Evolutionary conservation across 2,797 vertebrate species (phyloP), one percentile per base, ranked within the genome.

Genomic region (Prunella strophiata): DNA sequence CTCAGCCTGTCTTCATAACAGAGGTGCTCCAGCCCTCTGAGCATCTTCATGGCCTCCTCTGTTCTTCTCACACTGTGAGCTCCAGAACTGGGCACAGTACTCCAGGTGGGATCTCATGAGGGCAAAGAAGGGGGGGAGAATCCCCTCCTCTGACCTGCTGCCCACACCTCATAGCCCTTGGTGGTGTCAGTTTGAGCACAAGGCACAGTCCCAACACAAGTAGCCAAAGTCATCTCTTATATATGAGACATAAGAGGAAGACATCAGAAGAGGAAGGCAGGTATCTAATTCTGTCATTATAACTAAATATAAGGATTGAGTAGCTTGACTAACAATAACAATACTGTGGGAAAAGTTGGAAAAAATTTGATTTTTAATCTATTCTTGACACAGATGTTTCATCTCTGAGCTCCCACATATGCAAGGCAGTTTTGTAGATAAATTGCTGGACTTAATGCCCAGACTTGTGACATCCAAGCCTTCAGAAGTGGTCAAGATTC

Each of bases 361-460:
- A 50, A 36, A 67, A 45, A 1, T 38, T 83, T 88, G 6, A n/a
- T 61, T 51, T 75, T 75, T 71, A n/a, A 81, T 96, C 61, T 89
- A 0, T 89, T 74, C 74, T 51, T 89, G 23, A 59, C 32, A 2
- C 72, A 99, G 99, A 91, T 98, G 98, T 85, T 99, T 99, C 91
- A 97, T 98, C 68, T 84, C 98, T 3, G 99, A 99, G 97, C 97
- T 99, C 70, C 98, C 99, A 16, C 98, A 99, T 68, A 98, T 99
- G 87, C 99, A 99, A 96, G 99, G 99, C 92, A 98, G 99, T 90
- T 99, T 99, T 98, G 98, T 99, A 83, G 99, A 99, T 62, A 99
- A 99, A 86, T 98, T 99, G 34, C 94, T 99, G 89, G 99, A 99
- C 94, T 96, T 99, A 75, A 98, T 99, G 99, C 99, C 99, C 22